A percentile compares a stretch with the other conserved stretches of the same genome.
Conservation (phyloP, 2,113 vertebrate genomes). For the Pseudonaja textilis region DNA sequence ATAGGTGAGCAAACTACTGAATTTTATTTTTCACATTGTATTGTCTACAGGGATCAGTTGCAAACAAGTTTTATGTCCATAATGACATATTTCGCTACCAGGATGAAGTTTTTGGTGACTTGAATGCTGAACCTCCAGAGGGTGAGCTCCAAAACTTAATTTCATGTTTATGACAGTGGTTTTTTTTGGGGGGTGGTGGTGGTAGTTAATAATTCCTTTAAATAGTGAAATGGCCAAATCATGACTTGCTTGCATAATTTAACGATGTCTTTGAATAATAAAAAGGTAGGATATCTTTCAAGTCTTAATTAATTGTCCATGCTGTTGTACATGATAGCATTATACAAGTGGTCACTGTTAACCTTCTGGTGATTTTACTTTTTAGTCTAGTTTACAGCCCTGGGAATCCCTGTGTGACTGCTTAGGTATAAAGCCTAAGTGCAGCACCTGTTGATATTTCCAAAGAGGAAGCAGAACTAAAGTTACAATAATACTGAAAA, state of each 20-base stretch:
- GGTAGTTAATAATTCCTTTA: not conserved
- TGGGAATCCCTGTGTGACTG: not conserved
- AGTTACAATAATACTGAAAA: not conserved
- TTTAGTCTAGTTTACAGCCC: not conserved
- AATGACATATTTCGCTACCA: slow-evolving; percentile 98
- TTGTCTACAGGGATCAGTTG: slow-evolving; percentile 86
- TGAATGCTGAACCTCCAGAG: slow-evolving; percentile 92
- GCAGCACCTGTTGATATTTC: not conserved
- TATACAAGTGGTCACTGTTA: not conserved
- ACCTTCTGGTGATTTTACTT: not conserved
- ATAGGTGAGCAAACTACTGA: not conserved
- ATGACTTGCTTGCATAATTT: not conserved
- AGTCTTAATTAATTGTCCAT: not conserved
- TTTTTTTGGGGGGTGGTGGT: too few relatives aligned
- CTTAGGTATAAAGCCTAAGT: not conserved
- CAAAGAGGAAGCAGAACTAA: not conserved
- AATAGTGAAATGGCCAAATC: not conserved
- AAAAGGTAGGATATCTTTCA: not conserved
- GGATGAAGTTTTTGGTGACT: slow-evolving; percentile 95
- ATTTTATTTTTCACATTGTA: not conserved
- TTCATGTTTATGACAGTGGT: not conserved
- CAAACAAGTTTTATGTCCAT: slow-evolving; percentile 98
- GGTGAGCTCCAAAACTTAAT: slow-evolving; percentile 69
- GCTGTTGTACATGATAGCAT: not conserved
- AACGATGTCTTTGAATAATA: not conserved